Evolutionary conservation across 2,113 vertebrate species (phyloP), one percentile per base, ranked within the genome.

Genomic region (Ramphastos sulfuratus): DNA sequence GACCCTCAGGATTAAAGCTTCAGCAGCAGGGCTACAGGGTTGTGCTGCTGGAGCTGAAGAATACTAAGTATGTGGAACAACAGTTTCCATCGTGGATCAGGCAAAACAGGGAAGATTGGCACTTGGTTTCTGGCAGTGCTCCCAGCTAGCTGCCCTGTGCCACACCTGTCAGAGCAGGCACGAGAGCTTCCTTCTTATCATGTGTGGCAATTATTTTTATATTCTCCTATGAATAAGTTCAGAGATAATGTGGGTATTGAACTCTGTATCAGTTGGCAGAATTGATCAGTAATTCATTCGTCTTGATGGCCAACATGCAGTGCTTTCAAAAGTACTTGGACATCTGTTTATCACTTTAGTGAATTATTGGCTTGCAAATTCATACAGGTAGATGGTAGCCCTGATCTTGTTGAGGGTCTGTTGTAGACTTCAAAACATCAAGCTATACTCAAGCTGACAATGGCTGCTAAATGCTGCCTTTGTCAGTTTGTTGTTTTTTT

Each of bases 21-120:
- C 48, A 64, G 61, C 55, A 10, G 10, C 0, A 0, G 15, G 31
- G 4, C 1, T 46, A 2, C 39, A 27, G 8, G 8, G 24, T 71
- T 42, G 6, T 42, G 5, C 52, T n/a, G 24, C n/a, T 82, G 35
- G 39, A 82, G 35, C 33, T 71, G 18, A 37, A 23, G 72, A 74
- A 18, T 4, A 58, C 12, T 2, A 27, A 4, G 5, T 42, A 16
- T 64, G 54, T 55, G 31, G 61, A 89, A 33, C 21, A 56, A 1
- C 28, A 35, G 24, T 79, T 94, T 75, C 55, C 19, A 59, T 14
- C 28, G 60, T 50, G 76, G 33, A 42, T 64, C 28, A 24, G 69
- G 42, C 19, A 24, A 44, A 64, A 55, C 0, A 0, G n/a, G 23
- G 52, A 77, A 24, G 48, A 11, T 15, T 23, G 55, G 27, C 60